Conservation (phyloP, 2,797 vertebrate species). For the Florisuga fusca region DNA sequence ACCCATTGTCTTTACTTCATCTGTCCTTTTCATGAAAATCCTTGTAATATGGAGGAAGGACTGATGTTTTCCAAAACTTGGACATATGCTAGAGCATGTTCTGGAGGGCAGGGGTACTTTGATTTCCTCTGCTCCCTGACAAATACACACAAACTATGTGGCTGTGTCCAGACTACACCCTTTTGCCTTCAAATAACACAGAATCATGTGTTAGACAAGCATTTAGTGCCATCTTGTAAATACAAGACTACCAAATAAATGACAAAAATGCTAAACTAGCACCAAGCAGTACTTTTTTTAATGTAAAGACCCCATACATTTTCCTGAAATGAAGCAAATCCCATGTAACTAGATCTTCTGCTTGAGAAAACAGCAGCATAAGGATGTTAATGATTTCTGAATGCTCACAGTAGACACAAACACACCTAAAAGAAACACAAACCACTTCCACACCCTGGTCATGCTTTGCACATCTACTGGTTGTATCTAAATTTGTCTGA, state of each 20-base stretch:
- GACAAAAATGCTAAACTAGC: not conserved
- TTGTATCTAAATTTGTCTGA: not conserved
- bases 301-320: not conserved
- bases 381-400: not conserved
- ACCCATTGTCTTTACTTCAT: not conserved
- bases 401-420: not conserved
- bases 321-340: not conserved
- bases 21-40: not conserved
- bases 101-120: not conserved
- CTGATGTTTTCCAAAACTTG: not conserved
- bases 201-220: not conserved
- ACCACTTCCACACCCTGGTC: not conserved
- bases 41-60: not conserved
- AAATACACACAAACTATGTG: not conserved
- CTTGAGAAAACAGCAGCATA: not conserved
- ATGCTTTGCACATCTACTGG: not conserved
- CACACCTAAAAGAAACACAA: too few species aligned
- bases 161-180: not conserved
- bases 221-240: not conserved
- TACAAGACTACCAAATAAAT: not conserved
- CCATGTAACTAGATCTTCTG: not conserved
- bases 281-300: accelerated
- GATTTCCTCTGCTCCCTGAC: not conserved
- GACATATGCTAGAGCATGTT: not conserved
- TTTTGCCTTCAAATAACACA: not conserved